A percentile compares a stretch with the other conserved stretches of the same genome.
These are phyloP conservation scores for Burhinus bistriatus DNA, from an alignment of 2,113 vertebrate genomes.

Conservation along the genomic window DNA sequence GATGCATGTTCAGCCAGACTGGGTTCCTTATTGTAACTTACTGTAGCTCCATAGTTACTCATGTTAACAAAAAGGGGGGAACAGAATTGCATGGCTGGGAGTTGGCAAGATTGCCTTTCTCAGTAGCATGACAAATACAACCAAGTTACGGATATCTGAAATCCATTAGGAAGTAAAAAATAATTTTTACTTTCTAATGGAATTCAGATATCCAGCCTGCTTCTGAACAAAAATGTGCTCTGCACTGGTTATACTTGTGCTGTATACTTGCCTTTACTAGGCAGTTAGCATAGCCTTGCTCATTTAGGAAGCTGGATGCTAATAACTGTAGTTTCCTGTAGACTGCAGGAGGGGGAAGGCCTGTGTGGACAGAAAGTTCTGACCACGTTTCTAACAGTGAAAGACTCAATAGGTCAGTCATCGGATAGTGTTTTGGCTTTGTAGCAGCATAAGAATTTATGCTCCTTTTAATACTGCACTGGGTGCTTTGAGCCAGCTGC, in stretches of 20 bases:
- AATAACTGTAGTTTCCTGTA: not conserved
- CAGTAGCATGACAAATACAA: not conserved
- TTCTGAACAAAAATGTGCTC: not conserved
- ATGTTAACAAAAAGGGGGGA: not conserved
- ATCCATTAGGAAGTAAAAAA: not conserved
- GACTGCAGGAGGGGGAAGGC: not conserved
- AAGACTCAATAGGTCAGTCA: not conserved
- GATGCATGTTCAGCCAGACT: not conserved
- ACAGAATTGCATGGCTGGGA: not conserved
- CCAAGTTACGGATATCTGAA: not conserved
- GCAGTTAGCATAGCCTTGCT: not conserved
- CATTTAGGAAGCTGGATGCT: not conserved
- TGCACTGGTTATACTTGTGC: not conserved
- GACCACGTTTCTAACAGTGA: not conserved
- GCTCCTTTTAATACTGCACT: not conserved
- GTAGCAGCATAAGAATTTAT: not conserved
- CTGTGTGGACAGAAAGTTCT: not conserved
- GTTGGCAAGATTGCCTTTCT: not conserved
- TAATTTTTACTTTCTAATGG: not conserved
- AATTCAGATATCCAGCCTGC: not conserved
- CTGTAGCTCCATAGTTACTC: not conserved
- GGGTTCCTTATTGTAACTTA: not conserved
- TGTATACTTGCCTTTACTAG: not conserved
- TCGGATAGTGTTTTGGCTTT: not conserved
- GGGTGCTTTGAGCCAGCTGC: not conserved